phyloP scores from a whole-genome alignment of 1,140 invertebrate genomes.

The Reticulitermes speratus region DNA sequence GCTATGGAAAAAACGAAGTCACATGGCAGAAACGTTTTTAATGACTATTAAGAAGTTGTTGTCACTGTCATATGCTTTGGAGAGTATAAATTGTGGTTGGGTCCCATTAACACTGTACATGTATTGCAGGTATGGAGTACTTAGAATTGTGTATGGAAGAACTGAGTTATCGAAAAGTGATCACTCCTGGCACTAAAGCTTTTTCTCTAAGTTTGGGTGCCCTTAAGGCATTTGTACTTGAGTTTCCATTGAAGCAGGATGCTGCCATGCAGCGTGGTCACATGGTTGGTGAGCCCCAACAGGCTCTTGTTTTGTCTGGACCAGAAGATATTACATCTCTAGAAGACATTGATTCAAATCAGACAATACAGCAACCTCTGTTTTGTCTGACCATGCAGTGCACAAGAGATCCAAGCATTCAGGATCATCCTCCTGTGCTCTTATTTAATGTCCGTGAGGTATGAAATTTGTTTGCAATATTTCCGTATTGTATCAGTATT shows the following conservation, averaged over 20 bases:
- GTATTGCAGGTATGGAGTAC: slow-evolving; percentile 48
- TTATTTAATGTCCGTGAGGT: slow-evolving; percentile 53
- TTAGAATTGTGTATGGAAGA: slow-evolving; percentile 55
- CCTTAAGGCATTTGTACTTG: slow-evolving; percentile 55
- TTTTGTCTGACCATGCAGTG: slow-evolving; percentile 53
- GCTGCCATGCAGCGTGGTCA: background rate
- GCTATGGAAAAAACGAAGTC: no score
- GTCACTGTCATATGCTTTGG: no score
- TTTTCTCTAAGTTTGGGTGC: slow-evolving; percentile 47
- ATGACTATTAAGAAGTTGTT: no score
- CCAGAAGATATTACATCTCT: slow-evolving; percentile 45
- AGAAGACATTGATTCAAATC: background rate
- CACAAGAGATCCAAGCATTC: slow-evolving; percentile 50
- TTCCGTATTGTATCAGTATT: no score
- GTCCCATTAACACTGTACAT: no score
- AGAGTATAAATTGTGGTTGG: no score
- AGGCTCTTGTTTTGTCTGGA: slow-evolving; percentile 58
- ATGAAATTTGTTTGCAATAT: background rate
- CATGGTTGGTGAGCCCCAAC: slow-evolving; percentile 47
- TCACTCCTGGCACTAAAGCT: slow-evolving; percentile 47
- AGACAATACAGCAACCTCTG: slow-evolving; percentile 35
- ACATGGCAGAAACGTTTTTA: no score
- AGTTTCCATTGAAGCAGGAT: slow-evolving; percentile 35
- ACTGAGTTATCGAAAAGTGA: slow-evolving; percentile 49
- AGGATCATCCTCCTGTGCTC: slow-evolving; percentile 56